These are phyloP conservation scores for Microchirus variegatus DNA, from an alignment of 2,797 vertebrate species.

Conservation along the genomic window DNA sequence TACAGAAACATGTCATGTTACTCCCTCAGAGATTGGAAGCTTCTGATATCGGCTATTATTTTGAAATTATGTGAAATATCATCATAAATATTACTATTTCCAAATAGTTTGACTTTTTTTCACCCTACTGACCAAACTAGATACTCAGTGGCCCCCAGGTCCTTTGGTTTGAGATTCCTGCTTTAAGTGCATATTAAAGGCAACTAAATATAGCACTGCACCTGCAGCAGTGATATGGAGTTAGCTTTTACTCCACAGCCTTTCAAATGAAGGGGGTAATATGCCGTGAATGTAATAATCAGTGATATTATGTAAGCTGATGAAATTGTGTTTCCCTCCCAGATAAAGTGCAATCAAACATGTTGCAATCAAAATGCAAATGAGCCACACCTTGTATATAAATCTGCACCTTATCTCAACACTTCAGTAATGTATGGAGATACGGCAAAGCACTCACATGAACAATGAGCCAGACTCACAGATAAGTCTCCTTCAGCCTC, in stretches of 20 bases:
- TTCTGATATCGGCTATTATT: no score
- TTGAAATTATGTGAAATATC: no score
- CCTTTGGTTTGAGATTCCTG: no score
- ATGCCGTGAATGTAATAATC: slow-evolving; percentile 15
- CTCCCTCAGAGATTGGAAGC: no score
- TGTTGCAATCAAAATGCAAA: slow-evolving; percentile 51
- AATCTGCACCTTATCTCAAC: slow-evolving; percentile 1
- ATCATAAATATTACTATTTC: no score
- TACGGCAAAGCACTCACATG: neutral
- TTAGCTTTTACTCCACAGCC: neutral
- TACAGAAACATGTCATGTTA: no score
- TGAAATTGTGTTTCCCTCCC: slow-evolving; percentile 8
- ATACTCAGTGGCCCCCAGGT: no score
- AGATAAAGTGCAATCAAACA: slow-evolving; percentile 24
- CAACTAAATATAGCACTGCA: no score
- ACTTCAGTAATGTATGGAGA: slow-evolving; percentile 1
- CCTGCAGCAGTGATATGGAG: no score
- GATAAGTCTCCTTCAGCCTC: neutral
- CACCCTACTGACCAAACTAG: no score
- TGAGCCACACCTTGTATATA: slow-evolving; percentile 7
- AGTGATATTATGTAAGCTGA: slow-evolving; percentile 8
- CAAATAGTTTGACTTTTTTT: no score
- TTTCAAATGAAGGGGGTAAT: slow-evolving; percentile 18
- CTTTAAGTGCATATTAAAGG: no score
- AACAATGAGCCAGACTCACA: slow-evolving; percentile 9